These are phyloP conservation scores for Chiridota heheva DNA, from an alignment of 35 echinoderm and acorn worm species.

Conservation along the genomic window DNA sequence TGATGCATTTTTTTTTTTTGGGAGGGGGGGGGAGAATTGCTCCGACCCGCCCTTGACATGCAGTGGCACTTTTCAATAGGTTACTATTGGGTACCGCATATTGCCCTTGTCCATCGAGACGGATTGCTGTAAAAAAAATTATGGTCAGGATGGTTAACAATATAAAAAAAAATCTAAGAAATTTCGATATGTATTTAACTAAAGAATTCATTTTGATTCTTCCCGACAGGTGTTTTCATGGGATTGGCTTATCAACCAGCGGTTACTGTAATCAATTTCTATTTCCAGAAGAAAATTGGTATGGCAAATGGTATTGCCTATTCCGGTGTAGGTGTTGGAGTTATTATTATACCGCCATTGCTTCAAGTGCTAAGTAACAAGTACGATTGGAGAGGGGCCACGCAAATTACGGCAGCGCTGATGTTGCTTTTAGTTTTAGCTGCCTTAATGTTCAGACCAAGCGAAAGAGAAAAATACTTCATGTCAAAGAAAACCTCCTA, in stretches of 20 bases:
- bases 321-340: slow-evolving; percentile 35
- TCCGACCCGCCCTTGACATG: too few relatives aligned
- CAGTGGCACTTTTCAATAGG: too few relatives aligned
- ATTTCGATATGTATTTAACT: too few relatives aligned
- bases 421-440: not conserved
- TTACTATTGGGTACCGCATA: too few relatives aligned
- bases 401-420: slow-evolving; percentile 3
- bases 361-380: slow-evolving; percentile 27
- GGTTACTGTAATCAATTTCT: slow-evolving; percentile 24
- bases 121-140: too few relatives aligned
- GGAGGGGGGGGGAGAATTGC: too few relatives aligned
- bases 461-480: slow-evolving; percentile 32
- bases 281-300: slow-evolving; percentile 25
- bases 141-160: too few relatives aligned
- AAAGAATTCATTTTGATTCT: not conserved
- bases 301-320: slow-evolving; percentile 47
- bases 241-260: slow-evolving; percentile 32
- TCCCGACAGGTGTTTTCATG: slow-evolving; percentile 23
- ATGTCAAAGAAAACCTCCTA: slow-evolving; percentile 10
- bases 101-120: too few relatives aligned
- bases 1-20: too few relatives aligned
- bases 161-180: too few relatives aligned
- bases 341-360: slow-evolving; percentile 28
- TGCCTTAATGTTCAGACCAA: slow-evolving; percentile 31
- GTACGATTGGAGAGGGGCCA: slow-evolving; percentile 29